Conservation (phyloP, 2,888 invertebrate species). For the Adelphocoris suturalis region DNA sequence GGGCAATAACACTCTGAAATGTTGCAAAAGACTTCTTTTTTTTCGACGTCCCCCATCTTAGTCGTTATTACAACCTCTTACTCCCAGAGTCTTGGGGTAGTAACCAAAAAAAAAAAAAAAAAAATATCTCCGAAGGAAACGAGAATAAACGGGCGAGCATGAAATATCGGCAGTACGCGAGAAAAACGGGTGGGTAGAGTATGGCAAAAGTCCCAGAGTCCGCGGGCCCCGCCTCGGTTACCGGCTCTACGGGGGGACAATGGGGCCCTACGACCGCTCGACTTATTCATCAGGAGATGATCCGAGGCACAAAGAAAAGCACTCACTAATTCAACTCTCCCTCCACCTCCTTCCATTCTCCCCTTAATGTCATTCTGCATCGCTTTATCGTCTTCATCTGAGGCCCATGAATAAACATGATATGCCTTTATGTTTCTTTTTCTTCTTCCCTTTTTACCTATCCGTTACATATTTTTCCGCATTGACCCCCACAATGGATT, state of each 20-base stretch:
- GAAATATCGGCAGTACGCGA: conserved; percentile 55
- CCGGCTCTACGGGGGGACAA: conserved; percentile 17
- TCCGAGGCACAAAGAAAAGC: conserved; percentile 59
- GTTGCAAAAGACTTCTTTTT: background rate
- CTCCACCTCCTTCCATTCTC: background rate
- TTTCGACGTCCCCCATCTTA: background rate
- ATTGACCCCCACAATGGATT: conserved; percentile 18
- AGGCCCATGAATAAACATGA: conserved; percentile 39
- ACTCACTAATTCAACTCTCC: conserved; percentile 55
- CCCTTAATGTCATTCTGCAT: conserved; percentile 39
- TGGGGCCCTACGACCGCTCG: conserved; percentile 38
- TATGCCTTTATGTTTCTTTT: conserved; percentile 28
- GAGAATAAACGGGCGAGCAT: conserved; percentile 51
- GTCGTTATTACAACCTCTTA: conserved; percentile 34
- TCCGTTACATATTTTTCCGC: conserved; percentile 36
- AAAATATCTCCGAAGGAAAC: conserved; percentile 11
- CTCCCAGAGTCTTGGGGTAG: background rate
- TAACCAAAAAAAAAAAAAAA: background rate
- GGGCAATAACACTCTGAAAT: conserved; percentile 32
- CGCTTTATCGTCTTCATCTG: conserved; percentile 38
- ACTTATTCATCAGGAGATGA: conserved; percentile 63
- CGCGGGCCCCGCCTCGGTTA: background rate
- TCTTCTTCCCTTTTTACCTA: conserved; percentile 29
- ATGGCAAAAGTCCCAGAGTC: background rate
- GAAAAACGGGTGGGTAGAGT: background rate